Conservation (phyloP, 2,797 vertebrate species). For the Anguilla anguilla region DNA sequence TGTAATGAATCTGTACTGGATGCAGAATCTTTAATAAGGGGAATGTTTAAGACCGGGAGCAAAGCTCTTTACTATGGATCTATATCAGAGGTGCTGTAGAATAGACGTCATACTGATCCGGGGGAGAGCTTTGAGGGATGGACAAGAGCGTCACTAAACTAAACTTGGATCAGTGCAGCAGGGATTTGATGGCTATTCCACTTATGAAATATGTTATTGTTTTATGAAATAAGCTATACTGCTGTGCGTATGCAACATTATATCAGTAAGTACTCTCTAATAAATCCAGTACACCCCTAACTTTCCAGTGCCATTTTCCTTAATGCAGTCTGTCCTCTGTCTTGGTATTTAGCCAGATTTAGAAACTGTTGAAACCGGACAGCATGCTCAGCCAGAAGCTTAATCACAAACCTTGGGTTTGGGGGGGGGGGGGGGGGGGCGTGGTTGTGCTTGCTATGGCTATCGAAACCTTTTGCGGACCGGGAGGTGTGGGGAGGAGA, state of each 20-base stretch:
- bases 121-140: background rate
- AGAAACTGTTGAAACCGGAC: too few species aligned
- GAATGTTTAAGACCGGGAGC: background rate
- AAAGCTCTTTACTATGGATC: slow-evolving; percentile 5
- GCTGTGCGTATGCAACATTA: background rate
- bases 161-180: background rate
- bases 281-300: background rate
- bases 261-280: background rate
- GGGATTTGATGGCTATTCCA: background rate
- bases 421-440: too few species aligned
- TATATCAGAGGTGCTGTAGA: background rate
- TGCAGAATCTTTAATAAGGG: background rate
- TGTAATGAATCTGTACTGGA: background rate
- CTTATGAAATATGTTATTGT: background rate
- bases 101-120: background rate
- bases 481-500: too few species aligned
- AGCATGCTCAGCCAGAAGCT: too few species aligned
- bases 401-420: too few species aligned
- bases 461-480: too few species aligned
- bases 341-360: too few species aligned
- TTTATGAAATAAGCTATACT: background rate
- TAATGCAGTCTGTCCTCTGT: background rate
- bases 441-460: too few species aligned
- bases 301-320: background rate
- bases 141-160: background rate